Conservation (phyloP, 2,113 vertebrate species). For the Colaptes auratus region DNA sequence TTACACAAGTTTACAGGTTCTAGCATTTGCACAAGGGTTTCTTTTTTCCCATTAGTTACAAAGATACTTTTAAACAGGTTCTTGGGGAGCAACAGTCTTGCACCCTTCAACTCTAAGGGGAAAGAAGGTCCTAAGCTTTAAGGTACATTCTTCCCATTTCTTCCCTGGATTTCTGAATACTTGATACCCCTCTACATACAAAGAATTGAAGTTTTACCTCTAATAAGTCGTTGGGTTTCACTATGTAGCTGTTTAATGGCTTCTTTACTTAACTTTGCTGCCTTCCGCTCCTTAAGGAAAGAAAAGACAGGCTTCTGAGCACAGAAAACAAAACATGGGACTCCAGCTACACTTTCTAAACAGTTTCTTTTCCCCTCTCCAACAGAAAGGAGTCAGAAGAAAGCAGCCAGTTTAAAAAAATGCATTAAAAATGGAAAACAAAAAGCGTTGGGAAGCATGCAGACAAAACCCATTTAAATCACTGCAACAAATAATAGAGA, state of each 20-base stretch:
- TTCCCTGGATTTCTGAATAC: not conserved
- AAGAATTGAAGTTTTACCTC: conserved; percentile 81
- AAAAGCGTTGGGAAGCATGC: not conserved
- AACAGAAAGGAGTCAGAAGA: not conserved
- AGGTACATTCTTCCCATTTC: not conserved
- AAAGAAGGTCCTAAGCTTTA: not conserved
- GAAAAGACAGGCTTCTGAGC: conserved; percentile 32
- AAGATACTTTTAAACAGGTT: not conserved
- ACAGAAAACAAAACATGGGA: not conserved
- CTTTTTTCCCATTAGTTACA: not conserved
- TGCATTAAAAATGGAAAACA: not conserved
- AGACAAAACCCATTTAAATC: not conserved
- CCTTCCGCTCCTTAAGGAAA: conserved; percentile 88
- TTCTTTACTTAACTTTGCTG: conserved; percentile 90
- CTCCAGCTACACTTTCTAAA: not conserved
- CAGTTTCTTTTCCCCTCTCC: not conserved
- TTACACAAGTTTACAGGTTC: not conserved
- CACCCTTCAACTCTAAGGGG: not conserved
- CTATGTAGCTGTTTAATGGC: conserved; percentile 93
- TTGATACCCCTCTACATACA: not conserved
- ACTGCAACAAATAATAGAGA: not conserved
- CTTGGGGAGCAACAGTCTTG: not conserved
- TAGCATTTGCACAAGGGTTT: not conserved
- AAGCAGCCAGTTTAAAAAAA: not conserved
- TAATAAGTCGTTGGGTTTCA: conserved; percentile 90